Percentiles rank a stretch among this genome's conserved stretches.
Conservation (phyloP, 2,113 vertebrate genomes). For the Phainopepla nitens region DNA sequence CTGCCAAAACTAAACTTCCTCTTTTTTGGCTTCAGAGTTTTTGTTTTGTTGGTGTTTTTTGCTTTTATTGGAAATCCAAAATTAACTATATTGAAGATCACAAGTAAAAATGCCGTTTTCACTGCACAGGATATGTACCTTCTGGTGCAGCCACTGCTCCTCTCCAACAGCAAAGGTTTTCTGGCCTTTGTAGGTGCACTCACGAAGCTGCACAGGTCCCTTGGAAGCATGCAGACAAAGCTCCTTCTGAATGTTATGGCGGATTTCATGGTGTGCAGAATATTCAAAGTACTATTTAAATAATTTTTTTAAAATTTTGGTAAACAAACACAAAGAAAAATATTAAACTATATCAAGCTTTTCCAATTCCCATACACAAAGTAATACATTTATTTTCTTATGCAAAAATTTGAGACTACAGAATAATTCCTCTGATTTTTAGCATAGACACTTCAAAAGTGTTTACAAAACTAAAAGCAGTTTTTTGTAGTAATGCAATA, state of each 20-base stretch:
- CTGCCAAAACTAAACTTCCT: background rate
- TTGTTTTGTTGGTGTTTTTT: background rate
- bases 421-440: background rate
- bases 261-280: conserved; percentile 86
- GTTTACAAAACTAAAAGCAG: background rate
- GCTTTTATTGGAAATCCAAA: background rate
- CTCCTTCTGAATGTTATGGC: conserved; percentile 96
- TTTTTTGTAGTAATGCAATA: background rate
- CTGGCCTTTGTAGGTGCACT: conserved; percentile 85
- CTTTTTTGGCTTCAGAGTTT: background rate
- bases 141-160: conserved; percentile 88
- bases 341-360: background rate
- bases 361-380: background rate
- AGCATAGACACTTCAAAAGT: background rate
- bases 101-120: background rate
- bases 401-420: background rate
- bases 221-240: conserved; percentile 84
- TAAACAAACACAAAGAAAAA: background rate
- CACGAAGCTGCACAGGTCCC: conserved; percentile 77
- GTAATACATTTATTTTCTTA: background rate
- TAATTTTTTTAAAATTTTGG: background rate
- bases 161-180: conserved; percentile 73
- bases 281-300: conserved; percentile 91
- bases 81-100: background rate
- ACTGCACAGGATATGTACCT: conserved; percentile 72